phyloP scores from a whole-genome alignment of 2,113 vertebrate genomes.

The Myxocyprinus asiaticus region DNA sequence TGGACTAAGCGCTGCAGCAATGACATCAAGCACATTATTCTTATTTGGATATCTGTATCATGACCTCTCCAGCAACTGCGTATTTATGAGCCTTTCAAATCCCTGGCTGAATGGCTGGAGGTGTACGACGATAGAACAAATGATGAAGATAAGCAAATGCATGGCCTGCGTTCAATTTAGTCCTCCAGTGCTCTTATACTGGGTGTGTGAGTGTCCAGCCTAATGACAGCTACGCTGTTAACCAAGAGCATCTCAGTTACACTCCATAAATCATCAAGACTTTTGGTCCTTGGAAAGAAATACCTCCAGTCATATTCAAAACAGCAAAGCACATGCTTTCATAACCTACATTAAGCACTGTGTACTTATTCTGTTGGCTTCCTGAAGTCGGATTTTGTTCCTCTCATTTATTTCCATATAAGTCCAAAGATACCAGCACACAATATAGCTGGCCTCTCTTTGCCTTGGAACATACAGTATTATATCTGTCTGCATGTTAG shows the following conservation, averaged over 20 bases:
- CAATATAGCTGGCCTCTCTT: neutral
- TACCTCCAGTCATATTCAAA: neutral
- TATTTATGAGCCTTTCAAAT: conserved; percentile 45
- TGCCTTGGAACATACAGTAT: neutral
- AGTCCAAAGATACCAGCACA: neutral
- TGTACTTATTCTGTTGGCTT: conserved; percentile 11
- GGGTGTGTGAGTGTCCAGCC: conserved; percentile 15
- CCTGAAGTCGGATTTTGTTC: neutral
- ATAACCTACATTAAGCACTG: conserved; percentile 21
- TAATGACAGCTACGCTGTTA: conserved; percentile 36
- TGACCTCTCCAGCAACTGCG: conserved; percentile 48
- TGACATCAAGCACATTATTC: conserved; percentile 54
- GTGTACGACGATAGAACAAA: conserved; percentile 39
- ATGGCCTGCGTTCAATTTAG: conserved; percentile 42
- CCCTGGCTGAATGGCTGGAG: conserved; percentile 23
- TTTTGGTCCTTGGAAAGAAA: too few species aligned
- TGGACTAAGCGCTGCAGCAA: conserved; percentile 44
- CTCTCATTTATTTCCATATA: neutral
- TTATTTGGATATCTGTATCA: conserved; percentile 46
- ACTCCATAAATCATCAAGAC: conserved; percentile 42
- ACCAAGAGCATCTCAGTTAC: conserved; percentile 47
- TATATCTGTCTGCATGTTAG: too few species aligned
- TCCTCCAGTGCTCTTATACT: conserved; percentile 6
- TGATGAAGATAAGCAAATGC: conserved; percentile 49
- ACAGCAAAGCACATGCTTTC: conserved; percentile 12